Conservation (phyloP, 2,113 vertebrate species). For the Jaculus jaculus region DNA sequence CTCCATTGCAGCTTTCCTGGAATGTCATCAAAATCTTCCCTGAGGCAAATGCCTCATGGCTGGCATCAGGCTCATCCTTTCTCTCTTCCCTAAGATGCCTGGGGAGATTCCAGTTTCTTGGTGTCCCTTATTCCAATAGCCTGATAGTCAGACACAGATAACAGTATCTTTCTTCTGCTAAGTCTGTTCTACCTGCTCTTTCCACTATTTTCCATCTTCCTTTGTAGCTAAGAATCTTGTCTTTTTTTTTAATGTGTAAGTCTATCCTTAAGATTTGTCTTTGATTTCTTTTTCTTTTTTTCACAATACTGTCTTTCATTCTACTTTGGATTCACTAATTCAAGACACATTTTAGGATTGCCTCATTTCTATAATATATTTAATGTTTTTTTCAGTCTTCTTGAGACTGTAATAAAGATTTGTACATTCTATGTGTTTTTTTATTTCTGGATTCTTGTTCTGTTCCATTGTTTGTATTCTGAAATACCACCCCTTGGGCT, state of each 20-base stretch:
- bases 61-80: too few species aligned
- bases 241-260: not conserved
- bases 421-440: not conserved
- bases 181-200: not conserved
- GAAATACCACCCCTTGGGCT: too few species aligned
- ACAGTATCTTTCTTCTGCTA: too few species aligned
- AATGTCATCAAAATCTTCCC: too few species aligned
- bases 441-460: not conserved
- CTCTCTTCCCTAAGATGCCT: too few species aligned
- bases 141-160: too few species aligned
- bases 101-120: too few species aligned
- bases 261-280: not conserved
- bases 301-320: not conserved
- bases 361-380: not conserved
- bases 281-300: not conserved
- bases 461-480: not conserved
- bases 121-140: too few species aligned
- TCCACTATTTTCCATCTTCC: not conserved
- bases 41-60: too few species aligned
- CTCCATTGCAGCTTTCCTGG: too few species aligned
- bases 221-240: not conserved
- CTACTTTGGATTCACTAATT: not conserved
- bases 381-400: not conserved
- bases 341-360: not conserved
- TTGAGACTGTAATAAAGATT: conserved; percentile 1